Base-by-base conservation (phyloP, 2,888 invertebrate species). In the Pherbina coryleti region DNA sequence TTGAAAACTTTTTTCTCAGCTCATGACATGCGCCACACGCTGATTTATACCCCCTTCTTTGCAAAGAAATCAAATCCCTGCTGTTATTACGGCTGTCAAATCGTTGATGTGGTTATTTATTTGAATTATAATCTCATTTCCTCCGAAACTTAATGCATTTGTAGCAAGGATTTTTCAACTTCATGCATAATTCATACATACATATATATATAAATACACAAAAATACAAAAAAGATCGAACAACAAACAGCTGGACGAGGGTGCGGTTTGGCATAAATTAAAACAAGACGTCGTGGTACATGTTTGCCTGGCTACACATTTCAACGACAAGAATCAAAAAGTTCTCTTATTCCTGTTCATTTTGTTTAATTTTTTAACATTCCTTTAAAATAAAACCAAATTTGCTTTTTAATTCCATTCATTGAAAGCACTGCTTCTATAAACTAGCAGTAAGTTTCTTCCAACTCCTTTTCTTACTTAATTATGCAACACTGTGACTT, bases 101-200 rank as follows among this genome's bases (percentile, higher is more conserved):
- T 78, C 72, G 79, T 80, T 81, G 79, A 82, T 80, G 80, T 81
- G 79, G 79, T 79, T 80, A 80, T 80, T 82, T 80, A 82, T 80
- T 81, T 79, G 79, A 78, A 78, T 82, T 79, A 76, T 78, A 80
- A 82, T 81, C 80, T 75, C 71, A 81, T 81, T 80, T 76, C 53
- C 28, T 55, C 8, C 31, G 69, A 53, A 70, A 62, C 31, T 51
- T 67, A 67, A 73, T 66, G 37, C 19, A 60, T 51, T n/a, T 1
- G 53, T 14, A 44, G 66, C 53, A 28, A 64, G 49, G 51, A 19
- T 49, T 31, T 64, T 8, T 49, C 8, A 14, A 19, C 8, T 34
- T 5, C 5, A 72, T 19, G 34, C 57, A 31, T 22, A 55, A 70
- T 22, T 17, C 31, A 53, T 49, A 8, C 17, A 22, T 37, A 44